These are phyloP conservation scores for Campaea margaritaria DNA, from an alignment of 2,888 invertebrate genomes.

Conservation along the genomic window DNA sequence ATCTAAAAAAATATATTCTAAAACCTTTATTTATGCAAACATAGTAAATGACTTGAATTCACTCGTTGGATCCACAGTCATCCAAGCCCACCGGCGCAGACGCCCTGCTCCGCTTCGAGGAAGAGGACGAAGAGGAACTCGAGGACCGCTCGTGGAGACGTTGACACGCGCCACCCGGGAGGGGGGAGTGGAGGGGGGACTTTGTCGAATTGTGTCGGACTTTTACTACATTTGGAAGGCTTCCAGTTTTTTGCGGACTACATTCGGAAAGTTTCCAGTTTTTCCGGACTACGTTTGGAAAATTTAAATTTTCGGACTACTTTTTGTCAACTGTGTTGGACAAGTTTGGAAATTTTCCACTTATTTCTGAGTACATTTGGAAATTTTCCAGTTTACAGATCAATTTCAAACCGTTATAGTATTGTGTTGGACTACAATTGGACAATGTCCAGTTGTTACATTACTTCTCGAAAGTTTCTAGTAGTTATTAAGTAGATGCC, in stretches of 20 bases:
- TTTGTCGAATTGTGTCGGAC: neutral
- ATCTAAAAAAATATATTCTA: too few species aligned
- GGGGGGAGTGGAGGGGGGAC: neutral
- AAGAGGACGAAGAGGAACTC: conserved; percentile 94
- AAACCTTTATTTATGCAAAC: too few species aligned
- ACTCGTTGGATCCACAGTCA: neutral
- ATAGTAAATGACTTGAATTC: too few species aligned
- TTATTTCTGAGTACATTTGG: too few species aligned
- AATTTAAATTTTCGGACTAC: neutral
- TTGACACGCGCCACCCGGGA: conserved; percentile 77
- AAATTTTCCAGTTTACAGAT: too few species aligned
- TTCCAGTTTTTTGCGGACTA: neutral
- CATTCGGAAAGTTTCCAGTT: neutral
- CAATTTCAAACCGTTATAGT: too few species aligned
- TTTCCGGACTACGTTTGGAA: neutral
- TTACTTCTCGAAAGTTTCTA: too few species aligned
- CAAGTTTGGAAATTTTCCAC: too few species aligned
- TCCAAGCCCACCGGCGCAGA: conserved; percentile 55
- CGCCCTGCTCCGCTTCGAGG: conserved; percentile 93
- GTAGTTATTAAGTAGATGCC: too few species aligned
- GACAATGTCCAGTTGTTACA: too few species aligned
- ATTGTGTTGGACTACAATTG: too few species aligned
- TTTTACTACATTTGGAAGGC: neutral
- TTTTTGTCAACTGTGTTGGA: too few species aligned
- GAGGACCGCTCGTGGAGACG: conserved; percentile 96